Base-by-base conservation (phyloP, 1,140 invertebrate species). In the Vanessa atalanta region DNA sequence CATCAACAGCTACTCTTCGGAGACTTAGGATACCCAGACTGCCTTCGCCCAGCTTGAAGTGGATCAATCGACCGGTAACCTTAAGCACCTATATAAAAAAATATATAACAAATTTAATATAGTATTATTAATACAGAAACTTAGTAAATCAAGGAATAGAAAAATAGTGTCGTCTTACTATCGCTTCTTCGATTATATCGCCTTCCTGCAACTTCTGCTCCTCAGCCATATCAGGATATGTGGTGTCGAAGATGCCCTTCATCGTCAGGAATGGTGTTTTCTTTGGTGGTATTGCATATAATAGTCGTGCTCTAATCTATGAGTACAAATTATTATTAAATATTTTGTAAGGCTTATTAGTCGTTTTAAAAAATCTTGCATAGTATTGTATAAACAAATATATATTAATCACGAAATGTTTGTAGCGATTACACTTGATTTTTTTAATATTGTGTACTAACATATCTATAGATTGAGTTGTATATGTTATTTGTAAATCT, bases 211-310 rank as follows among this genome's bases (percentile, higher is more conserved):
- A 73, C 65, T 79, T 80, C 84, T 91, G 80, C 77, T 93, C 88
- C 50, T 85, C 48, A 47, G 87, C 80, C 72, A 94, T 75, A 48
- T 92, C 76, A 0, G 88, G 85, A 51, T 77, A 79, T 2, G 85
- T 81, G 50, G 83, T 72, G 13, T 86, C 85, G 74, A 93, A 93
- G 16, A 93, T 84, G 50, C 86, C 82, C 72, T 83, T 85, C 82
- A 90, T 91, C 0, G 89, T 93, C 16, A 93, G 82, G 75, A 88
- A 93, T 0, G 90, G 89, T 0, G 95, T 93, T 84, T 96, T 96
- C 12, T 95, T 94, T 0, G 94, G 92, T 1, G 96, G 96, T 82
- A 96, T 91, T 16, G 94, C 90, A 77, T 96, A 97, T 1, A 97
- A 81, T 1, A 97, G 88, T 6, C 94, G 92, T 0, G 95, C 95